Conservation (phyloP, 1,140 invertebrate genomes). For the Brachionus koreanus region DNA sequence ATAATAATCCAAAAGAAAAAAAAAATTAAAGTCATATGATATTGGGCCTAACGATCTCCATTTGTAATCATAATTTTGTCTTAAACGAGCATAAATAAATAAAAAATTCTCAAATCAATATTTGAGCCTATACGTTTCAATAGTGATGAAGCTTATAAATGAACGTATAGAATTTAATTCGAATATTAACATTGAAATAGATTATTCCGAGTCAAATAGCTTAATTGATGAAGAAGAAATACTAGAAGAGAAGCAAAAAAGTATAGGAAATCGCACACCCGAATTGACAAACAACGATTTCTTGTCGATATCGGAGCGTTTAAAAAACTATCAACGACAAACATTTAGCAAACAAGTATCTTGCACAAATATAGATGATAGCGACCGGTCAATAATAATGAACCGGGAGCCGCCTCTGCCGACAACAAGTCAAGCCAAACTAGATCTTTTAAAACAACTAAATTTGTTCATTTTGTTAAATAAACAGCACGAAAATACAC, state of each 20-base stretch:
- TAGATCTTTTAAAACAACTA: not conserved
- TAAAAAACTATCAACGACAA: not conserved
- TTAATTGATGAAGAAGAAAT: not conserved
- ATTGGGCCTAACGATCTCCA: not conserved
- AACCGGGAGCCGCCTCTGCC: not conserved
- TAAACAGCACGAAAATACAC: not conserved
- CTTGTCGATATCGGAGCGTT: not conserved
- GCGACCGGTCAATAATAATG: not conserved
- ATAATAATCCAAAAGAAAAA: too few relatives aligned
- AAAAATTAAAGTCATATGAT: too few relatives aligned
- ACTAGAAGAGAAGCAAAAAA: not conserved
- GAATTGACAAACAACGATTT: constrained; percentile 14
- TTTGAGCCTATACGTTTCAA: not conserved
- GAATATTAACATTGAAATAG: constrained; percentile 20
- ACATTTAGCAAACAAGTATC: not conserved
- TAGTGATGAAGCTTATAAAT: not conserved
- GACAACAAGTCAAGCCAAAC: not conserved
- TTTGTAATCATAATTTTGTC: not conserved
- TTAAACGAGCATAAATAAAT: not conserved
- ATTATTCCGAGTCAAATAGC: constrained; percentile 24
- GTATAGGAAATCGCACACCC: not conserved
- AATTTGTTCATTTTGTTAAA: not conserved
- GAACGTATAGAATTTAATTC: not conserved
- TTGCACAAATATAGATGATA: not conserved
- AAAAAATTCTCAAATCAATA: not conserved